phyloP scores from a whole-genome alignment of 2,888 invertebrate genomes.

The Heliconius charithonia region DNA sequence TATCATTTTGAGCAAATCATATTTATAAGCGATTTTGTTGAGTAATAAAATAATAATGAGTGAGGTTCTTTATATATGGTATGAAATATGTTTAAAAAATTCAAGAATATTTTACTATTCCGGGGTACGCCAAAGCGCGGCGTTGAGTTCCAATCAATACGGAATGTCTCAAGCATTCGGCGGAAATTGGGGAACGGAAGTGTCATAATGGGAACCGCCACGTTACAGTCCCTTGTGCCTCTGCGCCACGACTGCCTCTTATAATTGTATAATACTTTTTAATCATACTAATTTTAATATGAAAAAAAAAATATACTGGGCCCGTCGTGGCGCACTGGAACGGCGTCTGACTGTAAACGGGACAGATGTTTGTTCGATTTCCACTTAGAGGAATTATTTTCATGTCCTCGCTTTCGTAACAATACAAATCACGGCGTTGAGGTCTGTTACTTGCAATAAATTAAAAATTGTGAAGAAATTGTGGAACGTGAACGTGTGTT shows the following conservation, averaged over 20 bases:
- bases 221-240: too few relatives aligned
- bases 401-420: background rate
- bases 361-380: background rate
- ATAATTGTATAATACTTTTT: too few relatives aligned
- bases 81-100: too few relatives aligned
- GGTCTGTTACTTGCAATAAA: background rate
- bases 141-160: too few relatives aligned
- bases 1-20: background rate
- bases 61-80: background rate
- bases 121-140: too few relatives aligned
- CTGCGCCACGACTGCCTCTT: too few relatives aligned
- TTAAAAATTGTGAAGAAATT: too few relatives aligned
- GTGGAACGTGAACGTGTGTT: background rate
- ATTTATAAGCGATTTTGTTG: slow-evolving; percentile 6
- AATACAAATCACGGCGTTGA: background rate
- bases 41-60: background rate
- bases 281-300: too few relatives aligned
- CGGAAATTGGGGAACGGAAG: background rate
- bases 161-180: too few relatives aligned
- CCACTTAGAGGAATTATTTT: background rate
- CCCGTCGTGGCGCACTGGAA: background rate
- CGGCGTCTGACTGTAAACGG: background rate
- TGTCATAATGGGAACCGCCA: background rate
- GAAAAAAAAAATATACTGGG: background rate
- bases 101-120: too few relatives aligned